A percentile compares a stretch with the other conserved stretches of the same genome.
Evolutionary conservation across 2,113 vertebrate genomes (phyloP).

Genomic region (Gopherus evgoodei): DNA sequence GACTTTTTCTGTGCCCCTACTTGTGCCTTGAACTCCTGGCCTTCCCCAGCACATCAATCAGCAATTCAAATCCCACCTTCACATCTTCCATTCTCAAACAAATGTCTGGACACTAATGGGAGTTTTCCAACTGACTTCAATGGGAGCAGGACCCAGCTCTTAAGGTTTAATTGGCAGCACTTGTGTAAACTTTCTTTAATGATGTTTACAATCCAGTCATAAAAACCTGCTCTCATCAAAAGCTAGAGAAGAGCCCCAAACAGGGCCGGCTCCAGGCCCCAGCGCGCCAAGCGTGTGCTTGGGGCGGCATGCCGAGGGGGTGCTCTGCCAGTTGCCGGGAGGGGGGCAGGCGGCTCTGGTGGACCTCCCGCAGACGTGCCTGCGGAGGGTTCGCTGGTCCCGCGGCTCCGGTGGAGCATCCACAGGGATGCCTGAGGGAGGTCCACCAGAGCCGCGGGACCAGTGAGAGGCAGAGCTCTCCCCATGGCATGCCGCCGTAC

Average conservation of each 20-base stretch:
- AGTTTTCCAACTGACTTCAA: not conserved
- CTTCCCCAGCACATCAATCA: not conserved
- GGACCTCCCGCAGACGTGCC: too few species aligned
- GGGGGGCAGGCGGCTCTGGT: too few species aligned
- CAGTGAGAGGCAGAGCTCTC: too few species aligned
- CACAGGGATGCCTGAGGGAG: too few species aligned
- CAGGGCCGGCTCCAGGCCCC: too few species aligned
- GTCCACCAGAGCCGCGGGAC: too few species aligned
- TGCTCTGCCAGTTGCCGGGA: too few species aligned
- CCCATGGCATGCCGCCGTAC: too few species aligned
- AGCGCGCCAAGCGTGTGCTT: too few species aligned
- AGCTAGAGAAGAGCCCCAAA: not conserved
- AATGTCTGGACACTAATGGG: not conserved
- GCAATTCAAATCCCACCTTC: not conserved
- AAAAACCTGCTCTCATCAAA: not conserved
- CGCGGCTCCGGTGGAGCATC: too few species aligned
- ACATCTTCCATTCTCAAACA: not conserved
- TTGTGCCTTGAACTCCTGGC: not conserved
- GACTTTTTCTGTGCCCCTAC: not conserved
- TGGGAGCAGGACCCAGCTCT: not conserved
- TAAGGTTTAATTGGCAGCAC: not conserved
- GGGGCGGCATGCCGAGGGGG: too few species aligned
- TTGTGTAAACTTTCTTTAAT: not conserved
- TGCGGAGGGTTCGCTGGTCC: too few species aligned
- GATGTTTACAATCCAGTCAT: not conserved